Evolutionary conservation across 1,140 invertebrate species (phyloP), one percentile per base, ranked within the genome.

Genomic region (Drosophila takahashii): DNA sequence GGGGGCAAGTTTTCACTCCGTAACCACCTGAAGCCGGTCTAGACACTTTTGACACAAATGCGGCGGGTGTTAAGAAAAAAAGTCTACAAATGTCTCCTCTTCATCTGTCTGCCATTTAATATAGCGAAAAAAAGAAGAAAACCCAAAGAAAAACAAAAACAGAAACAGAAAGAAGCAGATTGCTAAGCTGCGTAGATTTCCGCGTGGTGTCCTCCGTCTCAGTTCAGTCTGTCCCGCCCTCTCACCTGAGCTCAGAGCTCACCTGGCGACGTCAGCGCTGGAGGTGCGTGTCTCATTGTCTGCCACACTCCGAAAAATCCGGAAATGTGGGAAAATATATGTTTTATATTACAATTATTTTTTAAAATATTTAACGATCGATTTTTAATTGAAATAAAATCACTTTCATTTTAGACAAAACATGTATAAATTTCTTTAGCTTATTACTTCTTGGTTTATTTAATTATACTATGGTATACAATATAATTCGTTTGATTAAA

Each of bases 1-100:
- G 64, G 64, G 47, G 64, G 64, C 64, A 67, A 67, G 64, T 67
- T 67, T 67, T 67, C 64, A 41, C 59, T 56, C 64, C 22, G 64
- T 69, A 56, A 70, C 50, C 66, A 70, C 66, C 66, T 70, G 65
- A 62, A 76, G 50, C 58, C 64, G 79, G 83, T 87, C 83, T 87
- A 89, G 83, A 89, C 83, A 79, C 84, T 89, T 87, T 79, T 87
- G 83, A 89, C 84, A 87, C 83, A 87, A 87, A 89, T 83, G 83
- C 83, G 79, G 52, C 59, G 45, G 72, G 61, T 70, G 78, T 62
- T 60, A 69, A 70, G 74, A 79, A 80, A 74, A 65, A 79, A 72
- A 75, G 80, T 84, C 64, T 65, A 66, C 66, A 48, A 71, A 70
- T 69, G 54, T 59, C 73, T 72, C 32, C 53, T 72, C 70, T 65